Base-by-base conservation (phyloP, 2,113 vertebrate species). In the Macheiramphus alcinus region DNA sequence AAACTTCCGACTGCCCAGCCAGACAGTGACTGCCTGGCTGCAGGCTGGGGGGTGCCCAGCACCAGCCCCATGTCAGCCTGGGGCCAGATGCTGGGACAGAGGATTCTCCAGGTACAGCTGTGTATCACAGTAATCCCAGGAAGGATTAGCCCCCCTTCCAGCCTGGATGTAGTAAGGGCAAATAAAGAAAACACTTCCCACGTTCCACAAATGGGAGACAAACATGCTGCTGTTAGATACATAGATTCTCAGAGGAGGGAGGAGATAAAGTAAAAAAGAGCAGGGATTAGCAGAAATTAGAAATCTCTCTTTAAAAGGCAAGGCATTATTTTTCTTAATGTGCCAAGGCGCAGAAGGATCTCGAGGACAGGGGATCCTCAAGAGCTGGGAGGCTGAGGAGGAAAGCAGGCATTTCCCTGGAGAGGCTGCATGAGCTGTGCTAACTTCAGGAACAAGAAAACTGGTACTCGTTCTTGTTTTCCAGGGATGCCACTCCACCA, bases 21-120 rank as follows among this genome's bases (percentile, higher is more conserved):
- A 3, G 19, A 11, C 0, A 0, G 32, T 4, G 58, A 32, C 53
- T 27, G 63, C 4, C 7, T 29, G 40, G 40, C 86, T 68, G 67
- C 1, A 3, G 62, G 25, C 61, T 32, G 43, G 11, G 50, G 48
- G 31, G 6, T 40, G 68, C 58, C 47, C 53, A 31, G 52, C 10
- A 0, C 45, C 2, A 13, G 42, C 68, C 21, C n/a, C 42, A 5
- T 1, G 2, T 13, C 86, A 84, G 59, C 53, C 25, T 0, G 0
- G 32, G 1, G 1, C 29, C 70, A 85, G 65, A 21, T 2, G 0
- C 38, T 16, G 45, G 40, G 36, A 25, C 66, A 58, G 82, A 90
- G 50, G 50, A 9, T 50, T 70, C 74, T 53, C 62, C 66, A 67
- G 53, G 65, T 72, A 4, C n/a, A 75, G 71, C 73, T 87, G 27